Conservation (phyloP, 2,113 vertebrate genomes). For the Anoplopoma fimbria region DNA sequence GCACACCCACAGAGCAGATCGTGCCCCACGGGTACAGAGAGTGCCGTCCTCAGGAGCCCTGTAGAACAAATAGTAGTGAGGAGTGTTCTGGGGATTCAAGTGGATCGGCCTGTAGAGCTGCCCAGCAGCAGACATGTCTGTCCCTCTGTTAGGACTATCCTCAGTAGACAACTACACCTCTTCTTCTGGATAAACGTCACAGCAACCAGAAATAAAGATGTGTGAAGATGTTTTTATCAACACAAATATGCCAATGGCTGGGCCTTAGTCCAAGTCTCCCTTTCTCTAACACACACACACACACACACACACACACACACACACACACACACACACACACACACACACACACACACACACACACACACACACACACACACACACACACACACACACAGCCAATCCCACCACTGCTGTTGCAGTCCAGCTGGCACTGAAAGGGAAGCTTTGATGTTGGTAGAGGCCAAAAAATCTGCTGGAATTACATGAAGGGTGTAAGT, state of each 20-base stretch:
- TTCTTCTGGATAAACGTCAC: conserved; percentile 25
- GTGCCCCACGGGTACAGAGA: conserved; percentile 39
- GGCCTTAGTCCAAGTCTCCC: conserved; percentile 53
- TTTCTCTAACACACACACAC: conserved; percentile 16
- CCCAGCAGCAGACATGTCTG: conserved; percentile 13
- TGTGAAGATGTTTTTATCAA: conserved; percentile 63
- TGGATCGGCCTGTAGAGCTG: not conserved
- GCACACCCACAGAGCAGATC: conserved; percentile 28
- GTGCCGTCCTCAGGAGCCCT: conserved; percentile 35
- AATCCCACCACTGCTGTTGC: conserved; percentile 42
- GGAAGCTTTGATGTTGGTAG: conserved; percentile 69
- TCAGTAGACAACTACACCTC: conserved; percentile 10
- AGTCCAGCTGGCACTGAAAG: conserved; percentile 71
- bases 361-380: conserved; percentile 30
- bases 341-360: conserved; percentile 21
- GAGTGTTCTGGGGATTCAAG: conserved; percentile 2
- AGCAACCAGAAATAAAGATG: conserved; percentile 44
- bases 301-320: conserved; percentile 24
- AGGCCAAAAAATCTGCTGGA: conserved; percentile 62
- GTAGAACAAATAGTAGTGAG: conserved; percentile 23
- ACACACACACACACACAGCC: conserved; percentile 2
- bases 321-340: conserved; percentile 26
- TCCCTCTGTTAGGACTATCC: conserved; percentile 18
- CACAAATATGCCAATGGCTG: conserved; percentile 50
- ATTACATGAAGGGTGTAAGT: conserved; percentile 61